phyloP scores from a whole-genome alignment of 2,888 invertebrate species.

The Hyposoter didymator region DNA sequence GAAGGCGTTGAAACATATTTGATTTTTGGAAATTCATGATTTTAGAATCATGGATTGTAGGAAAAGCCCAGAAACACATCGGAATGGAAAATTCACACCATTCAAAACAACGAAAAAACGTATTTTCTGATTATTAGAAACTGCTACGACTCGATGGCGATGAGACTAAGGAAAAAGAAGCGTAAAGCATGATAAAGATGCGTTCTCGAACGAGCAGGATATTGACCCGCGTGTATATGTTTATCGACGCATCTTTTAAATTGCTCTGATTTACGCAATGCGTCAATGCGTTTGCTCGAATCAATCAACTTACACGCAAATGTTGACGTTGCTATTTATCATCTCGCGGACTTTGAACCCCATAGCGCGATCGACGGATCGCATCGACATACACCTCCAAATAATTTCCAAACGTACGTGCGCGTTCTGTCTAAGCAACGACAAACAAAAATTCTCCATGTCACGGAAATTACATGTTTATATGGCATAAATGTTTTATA shows the following conservation, averaged over 20 bases:
- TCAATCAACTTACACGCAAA: constrained; percentile 46
- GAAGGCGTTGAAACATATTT: background rate
- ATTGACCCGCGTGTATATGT: constrained; percentile 73
- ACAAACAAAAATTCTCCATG: background rate
- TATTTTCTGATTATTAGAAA: background rate
- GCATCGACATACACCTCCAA: constrained; percentile 27
- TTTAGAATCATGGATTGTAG: background rate
- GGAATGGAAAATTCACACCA: background rate
- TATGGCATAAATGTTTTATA: constrained; percentile 72
- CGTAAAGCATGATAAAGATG: constrained; percentile 26
- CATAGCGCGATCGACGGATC: background rate
- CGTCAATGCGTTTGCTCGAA: constrained; percentile 61
- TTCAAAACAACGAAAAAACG: background rate
- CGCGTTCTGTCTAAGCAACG: background rate
- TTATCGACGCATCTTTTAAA: constrained; percentile 70
- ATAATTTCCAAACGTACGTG: constrained; percentile 12
- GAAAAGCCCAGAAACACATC: background rate
- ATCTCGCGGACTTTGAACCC: constrained; percentile 46
- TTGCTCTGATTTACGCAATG: constrained; percentile 61
- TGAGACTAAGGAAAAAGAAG: constrained; percentile 36
- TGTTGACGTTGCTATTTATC: constrained; percentile 41
- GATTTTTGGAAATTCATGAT: background rate
- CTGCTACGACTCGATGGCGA: background rate
- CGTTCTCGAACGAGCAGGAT: constrained; percentile 62
- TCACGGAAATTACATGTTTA: constrained; percentile 64